A percentile compares a stretch with the other conserved stretches of the same genome.
Conservation (phyloP, 2,888 invertebrate genomes). For the Philaethria dido region DNA sequence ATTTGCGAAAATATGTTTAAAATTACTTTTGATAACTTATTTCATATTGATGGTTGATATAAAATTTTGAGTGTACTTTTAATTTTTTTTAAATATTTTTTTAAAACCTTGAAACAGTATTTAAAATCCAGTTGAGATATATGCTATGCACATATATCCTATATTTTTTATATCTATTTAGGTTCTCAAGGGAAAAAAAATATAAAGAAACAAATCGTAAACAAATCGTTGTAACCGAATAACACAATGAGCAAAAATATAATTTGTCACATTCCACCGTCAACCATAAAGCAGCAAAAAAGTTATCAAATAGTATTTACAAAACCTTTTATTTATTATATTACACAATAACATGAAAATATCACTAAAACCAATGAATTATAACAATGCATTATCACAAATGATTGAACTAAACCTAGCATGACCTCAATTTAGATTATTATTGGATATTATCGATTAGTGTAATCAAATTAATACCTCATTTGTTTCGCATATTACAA, state of each 20-base stretch:
- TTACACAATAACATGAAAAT: slow-evolving; percentile 6
- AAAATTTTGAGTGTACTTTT: neutral
- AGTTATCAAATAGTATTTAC: neutral
- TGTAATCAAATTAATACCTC: slow-evolving; percentile 6
- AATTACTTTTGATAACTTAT: slow-evolving; percentile 31
- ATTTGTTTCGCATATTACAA: neutral
- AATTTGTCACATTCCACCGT: neutral
- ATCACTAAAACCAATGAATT: neutral
- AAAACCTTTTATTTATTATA: neutral
- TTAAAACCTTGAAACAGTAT: too few species aligned
- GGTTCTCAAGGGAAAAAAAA: too few species aligned
- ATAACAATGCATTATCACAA: slow-evolving; percentile 7
- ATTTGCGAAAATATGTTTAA: slow-evolving; percentile 38
- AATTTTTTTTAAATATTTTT: too few species aligned
- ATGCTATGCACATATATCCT: too few species aligned
- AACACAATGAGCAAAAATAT: neutral
- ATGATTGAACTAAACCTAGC: slow-evolving; percentile 1
- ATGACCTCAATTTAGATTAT: slow-evolving; percentile 18
- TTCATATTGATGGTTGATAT: neutral
- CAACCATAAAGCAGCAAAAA: neutral
- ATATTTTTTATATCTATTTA: too few species aligned
- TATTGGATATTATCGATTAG: slow-evolving; percentile 16
- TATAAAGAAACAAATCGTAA: too few species aligned
- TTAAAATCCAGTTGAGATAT: too few species aligned
- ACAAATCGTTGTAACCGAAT: too few species aligned